These are phyloP conservation scores for Leptodirus hochenwartii DNA, from an alignment of 2,888 invertebrate species.

Conservation along the genomic window DNA sequence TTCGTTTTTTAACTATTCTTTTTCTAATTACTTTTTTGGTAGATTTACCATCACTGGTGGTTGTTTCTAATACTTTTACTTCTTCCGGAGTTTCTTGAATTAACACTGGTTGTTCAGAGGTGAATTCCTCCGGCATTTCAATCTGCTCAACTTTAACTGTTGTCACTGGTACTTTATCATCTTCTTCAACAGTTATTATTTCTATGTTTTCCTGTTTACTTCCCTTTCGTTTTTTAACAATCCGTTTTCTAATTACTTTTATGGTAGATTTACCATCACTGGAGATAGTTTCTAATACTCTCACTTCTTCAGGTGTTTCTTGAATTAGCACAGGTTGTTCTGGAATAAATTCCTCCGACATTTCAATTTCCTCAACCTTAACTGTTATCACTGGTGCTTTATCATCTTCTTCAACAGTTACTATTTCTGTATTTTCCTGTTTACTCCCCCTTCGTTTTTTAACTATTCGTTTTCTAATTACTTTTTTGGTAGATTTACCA, in stretches of 20 bases:
- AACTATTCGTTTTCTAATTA: conserved; percentile 23
- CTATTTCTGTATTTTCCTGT: conserved; percentile 29
- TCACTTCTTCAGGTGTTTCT: conserved; percentile 17
- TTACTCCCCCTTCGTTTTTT: conserved; percentile 26
- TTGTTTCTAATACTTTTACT: conserved; percentile 14
- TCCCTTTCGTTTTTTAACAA: conserved; percentile 25
- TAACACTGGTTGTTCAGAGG: conserved; percentile 13
- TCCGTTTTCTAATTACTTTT: conserved; percentile 19
- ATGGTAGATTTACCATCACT: conserved; percentile 11
- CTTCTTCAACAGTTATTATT: conserved; percentile 20
- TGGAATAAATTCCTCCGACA: conserved; percentile 18
- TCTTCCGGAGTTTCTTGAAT: conserved; percentile 19
- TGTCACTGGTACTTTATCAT: conserved; percentile 17
- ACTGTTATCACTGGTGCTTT: conserved; percentile 21
- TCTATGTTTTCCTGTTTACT: conserved; percentile 23
- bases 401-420: conserved; percentile 26
- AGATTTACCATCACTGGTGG: conserved; percentile 10
- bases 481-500: conserved; percentile 18
- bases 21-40: conserved; percentile 18
- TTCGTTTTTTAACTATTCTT: conserved; percentile 21
- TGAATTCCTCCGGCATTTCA: neutral
- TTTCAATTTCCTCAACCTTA: conserved; percentile 18
- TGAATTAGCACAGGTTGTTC: no score
- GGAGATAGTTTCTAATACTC: no score
- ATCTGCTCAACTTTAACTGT: neutral